Base-by-base conservation (phyloP, 1,140 invertebrate genomes). In the Drosophila chauvacae region DNA sequence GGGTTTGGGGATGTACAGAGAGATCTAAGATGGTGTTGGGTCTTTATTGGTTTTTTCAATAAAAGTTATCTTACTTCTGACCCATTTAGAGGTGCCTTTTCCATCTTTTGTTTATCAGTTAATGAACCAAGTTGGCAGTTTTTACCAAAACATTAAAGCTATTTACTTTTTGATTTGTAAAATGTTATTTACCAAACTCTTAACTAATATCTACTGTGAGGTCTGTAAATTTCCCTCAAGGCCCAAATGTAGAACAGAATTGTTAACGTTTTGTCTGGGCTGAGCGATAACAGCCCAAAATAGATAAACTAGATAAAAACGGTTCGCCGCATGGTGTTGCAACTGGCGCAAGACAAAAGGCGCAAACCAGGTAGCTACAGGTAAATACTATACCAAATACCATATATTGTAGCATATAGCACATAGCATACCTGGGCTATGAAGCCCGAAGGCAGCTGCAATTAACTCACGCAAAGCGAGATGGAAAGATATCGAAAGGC, bases 261-360 rank as follows among this genome's bases (percentile, higher is more conserved):
- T 72, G 65, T 81, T 77, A 84, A 85, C 78, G 77, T 42, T 72
- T 63, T 57, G 73, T 79, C 62, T 82, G 62, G 53, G 55, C 20
- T 28, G 16, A 45, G 13, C 55, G 85, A 69, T 60, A 61, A 45
- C 61, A 33, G 39, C 37, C 4, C 48, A 42, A 41, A 69, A 79
- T 41, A 76, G 41, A 75, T 48, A 74, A 64, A 74, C 35, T 77
- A 77, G 64, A 77, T 77, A 77, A 56, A 55, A 70, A 77, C 51
- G 20, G 39, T 65, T 58, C 61, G 58, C 57, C 81, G 68, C 74
- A 72, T 81, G 77, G 83, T 85, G 82, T 77, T 70, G 76, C 80
- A 86, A 86, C 81, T 77, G 81, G 68, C 71, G 81, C 56, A 73
- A 80, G 60, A 74, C 69, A 81, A 75, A 73, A 81, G 69, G 35